A percentile compares a stretch with the other conserved stretches of the same genome.
These are phyloP conservation scores for Apomyelois bistriatella DNA, from an alignment of 2,888 invertebrate genomes.

Conservation along the genomic window DNA sequence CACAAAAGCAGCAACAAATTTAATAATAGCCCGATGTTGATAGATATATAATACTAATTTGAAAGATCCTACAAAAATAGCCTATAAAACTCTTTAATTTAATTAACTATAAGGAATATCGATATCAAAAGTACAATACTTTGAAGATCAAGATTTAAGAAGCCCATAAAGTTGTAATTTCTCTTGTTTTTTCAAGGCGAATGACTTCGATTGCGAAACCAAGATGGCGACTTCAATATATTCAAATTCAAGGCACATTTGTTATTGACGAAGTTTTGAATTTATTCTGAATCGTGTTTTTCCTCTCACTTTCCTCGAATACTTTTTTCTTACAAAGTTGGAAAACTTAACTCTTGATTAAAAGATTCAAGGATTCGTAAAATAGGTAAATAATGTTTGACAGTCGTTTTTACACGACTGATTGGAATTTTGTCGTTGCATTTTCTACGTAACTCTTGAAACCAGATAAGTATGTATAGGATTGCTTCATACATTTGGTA, in stretches of 20 bases:
- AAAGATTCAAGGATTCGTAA: not conserved
- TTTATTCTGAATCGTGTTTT: constrained; percentile 4
- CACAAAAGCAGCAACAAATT: too few species aligned
- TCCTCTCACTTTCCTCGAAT: constrained; percentile 5
- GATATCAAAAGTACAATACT: not conserved
- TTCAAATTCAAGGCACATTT: constrained; percentile 10
- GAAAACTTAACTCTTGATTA: not conserved
- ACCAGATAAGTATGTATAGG: too few species aligned
- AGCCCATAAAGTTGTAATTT: constrained; percentile 11
- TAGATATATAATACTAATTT: too few species aligned
- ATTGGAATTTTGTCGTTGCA: too few species aligned
- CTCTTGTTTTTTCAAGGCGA: constrained; percentile 10
- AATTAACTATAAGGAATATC: not conserved
- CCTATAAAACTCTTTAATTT: not conserved
- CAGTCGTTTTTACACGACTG: too few species aligned
- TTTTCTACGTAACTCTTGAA: too few species aligned
- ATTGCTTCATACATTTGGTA: too few species aligned
- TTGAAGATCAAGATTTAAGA: not conserved
- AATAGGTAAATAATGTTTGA: too few species aligned
- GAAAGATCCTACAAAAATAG: too few species aligned
- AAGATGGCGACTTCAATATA: constrained; percentile 4
- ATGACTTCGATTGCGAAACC: not conserved
- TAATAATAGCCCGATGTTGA: too few species aligned
- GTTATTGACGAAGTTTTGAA: constrained; percentile 11
- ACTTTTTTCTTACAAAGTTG: not conserved